Conservation (phyloP, 1,140 invertebrate species). For the Anoplolepis gracilipes region DNA sequence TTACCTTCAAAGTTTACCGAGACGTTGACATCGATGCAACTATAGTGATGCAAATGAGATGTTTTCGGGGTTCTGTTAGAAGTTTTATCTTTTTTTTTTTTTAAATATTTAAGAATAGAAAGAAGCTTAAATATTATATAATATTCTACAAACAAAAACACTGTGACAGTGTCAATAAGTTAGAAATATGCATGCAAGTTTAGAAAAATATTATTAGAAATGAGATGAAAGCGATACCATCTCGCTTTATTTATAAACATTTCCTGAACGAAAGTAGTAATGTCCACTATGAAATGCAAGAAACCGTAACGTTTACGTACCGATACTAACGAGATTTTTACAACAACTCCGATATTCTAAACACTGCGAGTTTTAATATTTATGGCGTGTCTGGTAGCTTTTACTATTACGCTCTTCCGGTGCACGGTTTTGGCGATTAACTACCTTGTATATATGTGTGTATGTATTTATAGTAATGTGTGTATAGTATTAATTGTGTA, state of each 20-base stretch:
- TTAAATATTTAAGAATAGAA: not conserved
- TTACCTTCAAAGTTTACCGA: conserved; percentile 71
- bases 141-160: not conserved
- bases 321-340: conserved; percentile 49
- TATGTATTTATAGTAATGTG: not conserved
- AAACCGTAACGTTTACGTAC: conserved; percentile 41
- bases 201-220: not conserved
- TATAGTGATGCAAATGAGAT: conserved; percentile 73
- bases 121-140: conserved; percentile 4
- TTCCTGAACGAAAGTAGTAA: conserved; percentile 10
- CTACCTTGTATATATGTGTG: not conserved
- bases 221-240: too few relatives aligned
- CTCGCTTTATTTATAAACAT: conserved; percentile 8
- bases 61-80: not conserved
- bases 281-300: conserved; percentile 26
- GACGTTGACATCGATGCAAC: conserved; percentile 65
- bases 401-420: conserved; percentile 45
- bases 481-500: conserved; percentile 20
- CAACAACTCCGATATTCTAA: conserved; percentile 40
- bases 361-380: conserved; percentile 47
- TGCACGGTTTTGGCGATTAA: conserved; percentile 19
- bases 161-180: not conserved
- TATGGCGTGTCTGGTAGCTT: conserved; percentile 45
- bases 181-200: not conserved
- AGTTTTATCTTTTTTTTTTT: not conserved